Evolutionary conservation across 2,113 vertebrate genomes (phyloP), one percentile per base, ranked within the genome.

Genomic region (Cyanoderma ruficeps): DNA sequence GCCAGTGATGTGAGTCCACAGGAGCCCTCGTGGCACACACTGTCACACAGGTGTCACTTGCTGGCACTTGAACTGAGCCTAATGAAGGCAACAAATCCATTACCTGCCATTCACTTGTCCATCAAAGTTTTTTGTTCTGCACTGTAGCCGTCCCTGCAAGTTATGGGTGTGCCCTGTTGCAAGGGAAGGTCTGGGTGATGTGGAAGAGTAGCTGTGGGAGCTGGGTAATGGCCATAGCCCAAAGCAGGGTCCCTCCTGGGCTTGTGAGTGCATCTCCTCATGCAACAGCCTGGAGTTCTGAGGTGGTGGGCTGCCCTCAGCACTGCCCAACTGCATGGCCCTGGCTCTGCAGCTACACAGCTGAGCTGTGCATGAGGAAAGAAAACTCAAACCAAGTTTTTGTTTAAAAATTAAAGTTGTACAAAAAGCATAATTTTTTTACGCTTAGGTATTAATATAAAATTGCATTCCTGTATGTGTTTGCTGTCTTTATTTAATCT

Each of bases 1-100:
- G 19, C 98, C 59, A 99, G 99, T 52, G 94, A 95, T 39, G 94
- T 95, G 68, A 95, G 94, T 90, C 39, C 37, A 4, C 28, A 24
- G 84, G 10, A 56, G 50, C 19, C 44, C 28, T 15, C 0, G 0
- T 27, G 33, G 23, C 25, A 15, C 20, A 10, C 1, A 0, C 9
- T 49, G 4, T 24, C 19, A 13, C 9, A 33, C 0, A 0, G 9
- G 28, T 37, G 33, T 9, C 22, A 21, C 0, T 0, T 49, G 13
- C 28, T 39, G 25, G 19, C 7, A 25, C 3, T 12, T 69, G 24
- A 13, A 31, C 25, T 42, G 13, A 21, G 4, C 9, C 7, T 11
- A 15, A 9, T 10, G 42, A 27, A n/a, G 55, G 3, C 19, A 13
- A 16, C 35, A 20, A 10, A 46, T 14, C 28, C 18, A 10, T 57